Percentiles rank a stretch among this genome's conserved stretches.
These are phyloP conservation scores for Cheilosia grossa DNA, from an alignment of 2,888 invertebrate species.

Conservation along the genomic window DNA sequence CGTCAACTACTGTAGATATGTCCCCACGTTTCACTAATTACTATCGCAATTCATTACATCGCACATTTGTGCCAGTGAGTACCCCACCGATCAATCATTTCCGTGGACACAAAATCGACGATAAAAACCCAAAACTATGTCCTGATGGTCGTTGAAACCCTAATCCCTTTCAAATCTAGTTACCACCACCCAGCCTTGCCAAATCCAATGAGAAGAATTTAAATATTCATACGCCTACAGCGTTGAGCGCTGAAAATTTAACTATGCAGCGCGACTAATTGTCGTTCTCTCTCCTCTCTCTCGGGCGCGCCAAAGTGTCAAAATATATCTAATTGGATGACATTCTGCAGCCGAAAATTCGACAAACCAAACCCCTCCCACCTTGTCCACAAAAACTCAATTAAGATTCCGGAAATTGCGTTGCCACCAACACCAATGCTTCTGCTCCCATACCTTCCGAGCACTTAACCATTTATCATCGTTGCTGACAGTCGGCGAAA, in stretches of 20 bases:
- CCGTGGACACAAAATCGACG: no score
- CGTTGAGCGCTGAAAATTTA: neutral
- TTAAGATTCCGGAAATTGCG: constrained; percentile 54
- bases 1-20: no score
- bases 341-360: neutral
- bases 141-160: no score
- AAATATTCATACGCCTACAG: constrained; percentile 1
- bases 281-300: neutral
- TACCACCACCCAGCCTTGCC: neutral
- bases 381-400: constrained; percentile 42
- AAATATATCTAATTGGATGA: constrained; percentile 59
- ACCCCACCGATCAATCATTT: no score
- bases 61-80: no score
- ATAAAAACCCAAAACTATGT: no score
- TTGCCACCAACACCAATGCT: neutral
- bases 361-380: constrained; percentile 29
- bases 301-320: constrained; percentile 32
- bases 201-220: neutral
- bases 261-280: constrained; percentile 49
- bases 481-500: constrained; percentile 54
- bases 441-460: neutral
- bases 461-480: constrained; percentile 64
- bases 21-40: no score
- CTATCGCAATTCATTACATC: no score
- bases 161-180: neutral